Evolutionary conservation across 2,797 vertebrate species (phyloP), one percentile per base, ranked within the genome.

Genomic region (Tapera naevia): DNA sequence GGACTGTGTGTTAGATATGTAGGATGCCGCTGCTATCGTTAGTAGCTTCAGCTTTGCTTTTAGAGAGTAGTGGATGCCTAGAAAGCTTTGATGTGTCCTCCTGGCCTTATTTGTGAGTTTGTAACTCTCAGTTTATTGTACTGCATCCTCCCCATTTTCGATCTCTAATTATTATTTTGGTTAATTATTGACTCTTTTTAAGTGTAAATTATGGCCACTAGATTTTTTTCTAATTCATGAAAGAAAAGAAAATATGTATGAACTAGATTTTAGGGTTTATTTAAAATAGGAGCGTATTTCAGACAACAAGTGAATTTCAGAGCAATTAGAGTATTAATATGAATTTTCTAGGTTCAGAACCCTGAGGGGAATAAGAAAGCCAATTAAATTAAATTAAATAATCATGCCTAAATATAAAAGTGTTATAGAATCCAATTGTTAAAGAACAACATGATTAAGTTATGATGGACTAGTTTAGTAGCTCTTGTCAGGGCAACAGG

Each of bases 371-470:
- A 93, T 97, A 96, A 95, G 78, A 91, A 97, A 98, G 94, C 96
- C 97, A 98, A 98, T 98, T 98, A 98, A 98, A 96, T 97, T 96
- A 97, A 96, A 97, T 98, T 97, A 97, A 98, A 97, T 97, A 98
- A 97, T 97, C 94, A 95, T 93, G 95, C 95, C 94, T 96, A 97
- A 97, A 93, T 97, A 97, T 94, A 93, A 97, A 96, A 97, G 88
- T 93, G 80, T 88, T 97, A 80, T 93, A 82, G 71, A 97, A 85
- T 88, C 75, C 96, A 95, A 94, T 97, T 97, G 97, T 98, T 95
- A 91, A 97, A 95, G 91, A 97, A 96, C 88, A 97, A 96, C 90
- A 84, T 78, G 94, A 89, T 95, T 97, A 95, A 97, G 96, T 97
- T 93, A 83, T 78, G 70, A 94, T 91, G 87, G 82, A 89, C 80